phyloP scores from a whole-genome alignment of 2,797 vertebrate species.

The Limosa lapponica region DNA sequence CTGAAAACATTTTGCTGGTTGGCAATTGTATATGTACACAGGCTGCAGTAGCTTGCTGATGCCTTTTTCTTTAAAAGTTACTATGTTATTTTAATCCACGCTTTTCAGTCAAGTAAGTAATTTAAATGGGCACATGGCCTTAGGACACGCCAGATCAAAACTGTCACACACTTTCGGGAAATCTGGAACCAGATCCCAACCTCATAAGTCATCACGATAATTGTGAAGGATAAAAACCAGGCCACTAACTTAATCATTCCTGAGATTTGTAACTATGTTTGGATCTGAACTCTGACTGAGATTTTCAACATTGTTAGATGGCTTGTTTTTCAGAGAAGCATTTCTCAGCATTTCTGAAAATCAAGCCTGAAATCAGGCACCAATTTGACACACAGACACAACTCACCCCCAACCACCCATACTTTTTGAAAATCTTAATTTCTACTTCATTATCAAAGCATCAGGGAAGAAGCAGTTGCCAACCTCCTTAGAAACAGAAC shows the following conservation, averaged over 20 bases:
- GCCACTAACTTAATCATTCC: neutral
- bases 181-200: constrained; percentile 17
- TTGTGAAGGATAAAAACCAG: constrained; percentile 12
- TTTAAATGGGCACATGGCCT: constrained; percentile 17
- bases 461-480: neutral
- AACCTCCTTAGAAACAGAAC: neutral
- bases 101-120: constrained; percentile 38
- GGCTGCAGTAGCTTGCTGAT: neutral
- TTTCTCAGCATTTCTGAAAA: constrained; percentile 30
- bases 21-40: neutral
- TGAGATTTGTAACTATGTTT: constrained; percentile 10
- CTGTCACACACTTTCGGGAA: neutral
- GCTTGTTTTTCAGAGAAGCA: neutral
- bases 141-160: constrained; percentile 25
- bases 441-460: neutral
- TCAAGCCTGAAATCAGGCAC: neutral
- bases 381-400: neutral
- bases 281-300: neutral
- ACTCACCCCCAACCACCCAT: neutral
- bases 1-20: neutral
- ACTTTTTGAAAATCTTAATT: neutral
- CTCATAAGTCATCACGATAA: neutral
- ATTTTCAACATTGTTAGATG: neutral
- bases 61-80: neutral
- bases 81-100: neutral